These are phyloP conservation scores for Arizona elegans DNA, from an alignment of 2,113 vertebrate genomes.

Conservation along the genomic window DNA sequence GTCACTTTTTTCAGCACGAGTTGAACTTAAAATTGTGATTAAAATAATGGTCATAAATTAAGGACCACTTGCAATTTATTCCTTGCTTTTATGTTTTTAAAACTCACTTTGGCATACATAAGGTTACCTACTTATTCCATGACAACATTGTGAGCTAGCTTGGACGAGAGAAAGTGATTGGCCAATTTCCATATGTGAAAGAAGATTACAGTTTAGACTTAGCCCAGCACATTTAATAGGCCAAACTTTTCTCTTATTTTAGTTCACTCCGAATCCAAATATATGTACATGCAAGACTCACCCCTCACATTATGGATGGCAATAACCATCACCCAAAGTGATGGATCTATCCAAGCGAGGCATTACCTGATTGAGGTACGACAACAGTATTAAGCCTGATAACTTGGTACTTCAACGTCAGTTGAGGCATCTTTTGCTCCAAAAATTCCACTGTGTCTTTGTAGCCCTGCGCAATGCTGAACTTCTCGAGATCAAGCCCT, in stretches of 20 bases:
- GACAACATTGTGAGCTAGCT: neutral
- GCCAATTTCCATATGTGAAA: neutral
- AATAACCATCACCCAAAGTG: neutral
- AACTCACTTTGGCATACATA: neutral
- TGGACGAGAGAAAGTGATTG: neutral
- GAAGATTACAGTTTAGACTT: neutral
- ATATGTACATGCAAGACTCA: neutral
- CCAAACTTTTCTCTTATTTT: neutral
- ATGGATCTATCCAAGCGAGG: neutral
- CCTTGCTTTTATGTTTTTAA: neutral
- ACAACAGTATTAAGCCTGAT: neutral
- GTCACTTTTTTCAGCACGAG: neutral
- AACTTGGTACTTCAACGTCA: neutral
- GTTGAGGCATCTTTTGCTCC: neutral
- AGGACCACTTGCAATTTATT: neutral
- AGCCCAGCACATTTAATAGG: neutral
- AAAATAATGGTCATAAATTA: neutral
- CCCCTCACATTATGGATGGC: neutral
- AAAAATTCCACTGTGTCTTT: neutral
- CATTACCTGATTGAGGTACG: neutral
- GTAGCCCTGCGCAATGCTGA: neutral
- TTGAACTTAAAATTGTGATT: neutral
- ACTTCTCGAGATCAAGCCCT: neutral
- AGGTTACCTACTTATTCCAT: neutral
- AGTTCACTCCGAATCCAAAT: neutral